Conservation (phyloP, 37 sponge, comb jelly and placozoan genomes). For the Bolinopsis microptera region DNA sequence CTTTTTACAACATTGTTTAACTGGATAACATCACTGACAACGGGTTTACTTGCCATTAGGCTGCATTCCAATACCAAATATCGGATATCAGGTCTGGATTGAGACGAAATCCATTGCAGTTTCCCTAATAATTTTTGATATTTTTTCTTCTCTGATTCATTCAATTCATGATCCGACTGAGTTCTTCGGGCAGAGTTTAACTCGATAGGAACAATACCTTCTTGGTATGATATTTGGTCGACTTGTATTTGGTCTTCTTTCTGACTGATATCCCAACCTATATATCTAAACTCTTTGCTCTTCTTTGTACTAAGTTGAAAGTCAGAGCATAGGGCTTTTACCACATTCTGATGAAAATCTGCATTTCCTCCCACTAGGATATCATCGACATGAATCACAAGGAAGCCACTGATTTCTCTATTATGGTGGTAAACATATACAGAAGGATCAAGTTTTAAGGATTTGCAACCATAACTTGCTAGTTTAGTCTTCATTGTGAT, state of each 20-base stretch:
- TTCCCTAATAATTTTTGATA: constrained; percentile 23
- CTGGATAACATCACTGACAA: not conserved
- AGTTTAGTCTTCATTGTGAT: constrained; percentile 20
- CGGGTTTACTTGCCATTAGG: not conserved
- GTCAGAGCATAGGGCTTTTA: not conserved
- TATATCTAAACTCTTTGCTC: not conserved
- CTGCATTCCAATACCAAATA: not conserved
- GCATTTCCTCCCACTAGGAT: not conserved
- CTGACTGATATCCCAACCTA: constrained; percentile 1
- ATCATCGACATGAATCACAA: constrained; percentile 10
- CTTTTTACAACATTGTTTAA: constrained; percentile 19
- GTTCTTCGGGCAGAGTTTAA: not conserved
- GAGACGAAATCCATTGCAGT: constrained; percentile 42
- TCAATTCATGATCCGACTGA: not conserved
- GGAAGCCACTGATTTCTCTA: not conserved
- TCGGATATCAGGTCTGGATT: not conserved
- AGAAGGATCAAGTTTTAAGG: not conserved
- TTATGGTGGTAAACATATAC: not conserved
- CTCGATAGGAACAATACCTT: not conserved
- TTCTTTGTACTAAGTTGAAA: not conserved
- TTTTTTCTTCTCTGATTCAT: not conserved
- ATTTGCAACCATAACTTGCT: not conserved
- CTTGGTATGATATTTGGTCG: constrained; percentile 10
- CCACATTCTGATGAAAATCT: not conserved
- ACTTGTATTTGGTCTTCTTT: not conserved